Evolutionary conservation across 2,888 invertebrate genomes (phyloP).

Genomic region (Macrophya alboannulata): DNA sequence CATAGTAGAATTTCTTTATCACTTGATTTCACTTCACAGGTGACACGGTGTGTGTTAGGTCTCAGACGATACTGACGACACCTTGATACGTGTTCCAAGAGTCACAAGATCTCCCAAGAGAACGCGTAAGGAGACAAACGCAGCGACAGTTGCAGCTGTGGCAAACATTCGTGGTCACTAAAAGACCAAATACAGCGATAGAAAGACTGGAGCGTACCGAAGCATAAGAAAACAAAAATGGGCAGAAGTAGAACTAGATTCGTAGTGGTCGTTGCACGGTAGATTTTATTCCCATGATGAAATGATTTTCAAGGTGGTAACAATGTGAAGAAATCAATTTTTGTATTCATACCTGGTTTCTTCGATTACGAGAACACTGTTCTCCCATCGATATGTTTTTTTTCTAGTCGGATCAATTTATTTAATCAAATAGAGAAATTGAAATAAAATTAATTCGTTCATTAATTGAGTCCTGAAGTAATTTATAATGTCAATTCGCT

Average conservation of each 20-base stretch:
- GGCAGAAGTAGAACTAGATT: constrained; percentile 3
- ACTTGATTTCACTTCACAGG: background rate
- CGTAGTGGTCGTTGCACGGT: background rate
- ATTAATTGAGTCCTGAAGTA: no score
- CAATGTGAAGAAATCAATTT: no score
- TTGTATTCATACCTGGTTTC: no score
- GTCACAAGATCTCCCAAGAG: background rate
- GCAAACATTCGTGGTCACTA: background rate
- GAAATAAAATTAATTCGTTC: no score
- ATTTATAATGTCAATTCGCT: no score
- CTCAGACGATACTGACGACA: background rate
- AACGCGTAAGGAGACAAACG: background rate
- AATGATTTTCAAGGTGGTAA: no score
- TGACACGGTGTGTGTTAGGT: background rate
- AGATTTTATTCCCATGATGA: no score
- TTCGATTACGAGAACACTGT: no score
- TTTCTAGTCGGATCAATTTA: no score
- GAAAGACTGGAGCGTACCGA: background rate
- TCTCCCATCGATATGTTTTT: no score
- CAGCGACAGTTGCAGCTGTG: constrained; percentile 2
- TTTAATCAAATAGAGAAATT: no score
- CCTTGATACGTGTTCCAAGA: background rate
- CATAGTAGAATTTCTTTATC: background rate
- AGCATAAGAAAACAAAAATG: background rate
- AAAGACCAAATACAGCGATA: background rate